A percentile compares a stretch with the other conserved stretches of the same genome.
Evolutionary conservation across 2,888 invertebrate genomes (phyloP).

Genomic region (Troides aeacus): DNA sequence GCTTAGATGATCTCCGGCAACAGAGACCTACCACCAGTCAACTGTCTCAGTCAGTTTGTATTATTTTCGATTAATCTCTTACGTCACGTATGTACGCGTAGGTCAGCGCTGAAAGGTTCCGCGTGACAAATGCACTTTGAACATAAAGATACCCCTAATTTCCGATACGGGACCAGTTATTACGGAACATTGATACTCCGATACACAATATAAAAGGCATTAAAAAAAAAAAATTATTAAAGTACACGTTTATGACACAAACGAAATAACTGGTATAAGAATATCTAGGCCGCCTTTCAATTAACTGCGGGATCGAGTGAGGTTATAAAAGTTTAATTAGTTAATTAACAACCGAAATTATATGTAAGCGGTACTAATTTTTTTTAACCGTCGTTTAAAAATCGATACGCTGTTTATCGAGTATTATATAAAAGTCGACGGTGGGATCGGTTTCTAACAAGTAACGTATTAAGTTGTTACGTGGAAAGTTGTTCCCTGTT

Average conservation of each 20-base stretch:
- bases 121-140: too few species aligned
- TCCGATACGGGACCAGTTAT: background rate
- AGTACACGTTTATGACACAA: conserved; percentile 21
- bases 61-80: too few species aligned
- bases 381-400: conserved; percentile 22
- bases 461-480: conserved; percentile 12
- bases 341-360: conserved; percentile 23
- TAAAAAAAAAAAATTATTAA: conserved; percentile 15
- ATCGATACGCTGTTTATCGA: conserved; percentile 14
- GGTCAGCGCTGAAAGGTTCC: too few species aligned
- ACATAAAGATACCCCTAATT: too few species aligned
- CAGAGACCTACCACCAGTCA: too few species aligned
- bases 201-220: conserved; percentile 1
- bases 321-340: conserved; percentile 20
- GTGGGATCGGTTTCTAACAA: conserved; percentile 8
- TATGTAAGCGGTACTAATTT: conserved; percentile 11
- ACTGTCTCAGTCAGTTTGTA: too few species aligned
- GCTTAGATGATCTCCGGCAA: too few species aligned
- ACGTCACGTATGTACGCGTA: too few species aligned
- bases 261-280: conserved; percentile 7
- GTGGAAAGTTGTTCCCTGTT: conserved; percentile 22
- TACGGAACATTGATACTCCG: conserved; percentile 15
- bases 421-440: conserved; percentile 9
- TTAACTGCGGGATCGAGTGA: conserved; percentile 11
- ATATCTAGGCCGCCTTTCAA: conserved; percentile 24